phyloP scores from a whole-genome alignment of 2,113 vertebrate species.

The Otolemur garnettii region DNA sequence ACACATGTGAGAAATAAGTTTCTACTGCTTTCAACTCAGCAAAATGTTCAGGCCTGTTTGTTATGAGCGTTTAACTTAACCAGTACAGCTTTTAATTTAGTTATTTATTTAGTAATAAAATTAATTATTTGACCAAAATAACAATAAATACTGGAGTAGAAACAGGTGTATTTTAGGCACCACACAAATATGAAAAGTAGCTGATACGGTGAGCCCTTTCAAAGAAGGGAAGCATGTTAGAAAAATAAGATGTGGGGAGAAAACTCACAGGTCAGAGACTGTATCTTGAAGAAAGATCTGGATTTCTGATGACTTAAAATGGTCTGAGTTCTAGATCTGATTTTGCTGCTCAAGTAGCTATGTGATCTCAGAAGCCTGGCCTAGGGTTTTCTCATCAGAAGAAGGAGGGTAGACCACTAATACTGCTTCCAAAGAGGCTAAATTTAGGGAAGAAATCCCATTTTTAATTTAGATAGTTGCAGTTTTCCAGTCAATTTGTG shows the following conservation, averaged over 20 bases:
- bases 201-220: neutral
- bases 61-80: neutral
- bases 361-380: neutral
- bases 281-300: neutral
- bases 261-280: neutral
- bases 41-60: neutral
- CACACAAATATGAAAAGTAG: neutral
- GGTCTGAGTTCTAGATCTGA: neutral
- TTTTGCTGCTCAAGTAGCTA: neutral
- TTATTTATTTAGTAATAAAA: neutral
- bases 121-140: neutral
- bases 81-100: neutral
- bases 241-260: neutral
- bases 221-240: neutral
- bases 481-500: neutral
- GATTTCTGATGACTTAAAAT: neutral
- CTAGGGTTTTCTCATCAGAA: neutral
- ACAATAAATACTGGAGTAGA: neutral
- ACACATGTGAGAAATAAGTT: neutral
- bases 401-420: neutral
- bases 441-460: neutral
- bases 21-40: neutral
- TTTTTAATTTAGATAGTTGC: neutral
- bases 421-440: neutral
- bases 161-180: neutral